Evolutionary conservation across 2,113 vertebrate species (phyloP).

Genomic region (Cheilinus undulatus): DNA sequence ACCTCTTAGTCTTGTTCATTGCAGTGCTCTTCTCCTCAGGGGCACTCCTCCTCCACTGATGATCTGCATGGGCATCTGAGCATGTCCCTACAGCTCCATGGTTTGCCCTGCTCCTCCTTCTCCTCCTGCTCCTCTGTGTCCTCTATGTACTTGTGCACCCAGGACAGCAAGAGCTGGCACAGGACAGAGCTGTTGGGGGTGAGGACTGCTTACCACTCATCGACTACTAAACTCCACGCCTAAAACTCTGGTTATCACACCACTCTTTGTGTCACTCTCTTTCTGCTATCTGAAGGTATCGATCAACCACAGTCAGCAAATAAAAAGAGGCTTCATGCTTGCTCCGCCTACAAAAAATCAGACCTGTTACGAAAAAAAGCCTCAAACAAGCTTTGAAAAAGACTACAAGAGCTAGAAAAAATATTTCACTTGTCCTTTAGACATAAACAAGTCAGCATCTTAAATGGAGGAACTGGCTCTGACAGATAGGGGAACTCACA

Average conservation of each 20-base stretch:
- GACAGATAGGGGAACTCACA: conserved; percentile 86
- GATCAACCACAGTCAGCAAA: conserved; percentile 46
- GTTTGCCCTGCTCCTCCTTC: conserved; percentile 58
- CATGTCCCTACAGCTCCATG: conserved; percentile 79
- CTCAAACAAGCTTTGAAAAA: conserved; percentile 23
- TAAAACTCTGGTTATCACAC: conserved; percentile 43
- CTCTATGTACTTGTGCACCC: conserved; percentile 54
- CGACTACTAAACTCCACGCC: conserved; percentile 43
- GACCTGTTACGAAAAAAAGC: conserved; percentile 1
- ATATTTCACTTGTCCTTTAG: conserved; percentile 56
- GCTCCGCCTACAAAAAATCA: conserved; percentile 22
- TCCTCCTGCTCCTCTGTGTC: conserved; percentile 50
- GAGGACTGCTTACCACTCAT: conserved; percentile 56
- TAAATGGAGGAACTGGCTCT: conserved; percentile 85
- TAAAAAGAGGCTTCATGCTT: conserved; percentile 19
- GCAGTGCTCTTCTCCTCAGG: conserved; percentile 73
- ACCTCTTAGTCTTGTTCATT: conserved; percentile 86
- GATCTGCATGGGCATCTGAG: conserved; percentile 73
- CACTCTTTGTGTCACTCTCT: conserved; percentile 7
- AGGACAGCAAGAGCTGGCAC: conserved; percentile 35
- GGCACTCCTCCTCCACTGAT: conserved; percentile 67
- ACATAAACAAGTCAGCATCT: conserved; percentile 79
- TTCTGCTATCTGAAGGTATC: conserved; percentile 36
- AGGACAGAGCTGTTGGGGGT: conserved; percentile 50
- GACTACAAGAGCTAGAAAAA: conserved; percentile 24